Evolutionary conservation across 2,797 vertebrate species (phyloP).

Genomic region (Rhinogobio ventralis): DNA sequence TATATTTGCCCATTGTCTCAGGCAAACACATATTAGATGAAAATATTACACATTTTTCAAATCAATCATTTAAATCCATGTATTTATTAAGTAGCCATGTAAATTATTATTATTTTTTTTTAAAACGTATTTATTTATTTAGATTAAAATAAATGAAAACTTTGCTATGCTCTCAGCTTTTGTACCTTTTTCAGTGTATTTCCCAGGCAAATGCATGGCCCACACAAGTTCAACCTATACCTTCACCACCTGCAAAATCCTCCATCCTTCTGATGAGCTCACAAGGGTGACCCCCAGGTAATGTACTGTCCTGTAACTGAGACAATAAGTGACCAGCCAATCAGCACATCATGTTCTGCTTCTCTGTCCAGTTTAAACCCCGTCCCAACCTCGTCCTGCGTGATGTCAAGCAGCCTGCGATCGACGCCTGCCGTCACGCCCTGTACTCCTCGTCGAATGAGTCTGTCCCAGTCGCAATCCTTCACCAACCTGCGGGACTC

Average conservation of each 20-base stretch:
- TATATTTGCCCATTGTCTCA: background rate
- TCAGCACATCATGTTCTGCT: background rate
- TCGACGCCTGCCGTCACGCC: slow-evolving; percentile 89
- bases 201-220: slow-evolving; percentile 98
- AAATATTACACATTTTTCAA: background rate
- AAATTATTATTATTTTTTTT: background rate
- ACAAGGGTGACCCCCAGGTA: slow-evolving; percentile 96
- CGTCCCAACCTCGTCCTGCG: slow-evolving; percentile 82
- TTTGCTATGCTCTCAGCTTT: slow-evolving; percentile 9
- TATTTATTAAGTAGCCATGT: background rate
- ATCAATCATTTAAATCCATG: background rate
- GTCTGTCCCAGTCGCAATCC: slow-evolving; percentile 94
- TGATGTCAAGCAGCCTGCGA: slow-evolving; percentile 81
- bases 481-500: slow-evolving; percentile 96
- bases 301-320: slow-evolving; percentile 49
- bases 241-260: slow-evolving; percentile 97
- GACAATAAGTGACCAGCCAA: background rate
- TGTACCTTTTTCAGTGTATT: slow-evolving; percentile 80
- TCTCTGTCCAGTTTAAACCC: slow-evolving; percentile 83
- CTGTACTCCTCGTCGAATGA: slow-evolving; percentile 88
- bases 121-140: background rate
- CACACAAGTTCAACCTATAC: slow-evolving; percentile 99
- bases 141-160: background rate
- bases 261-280: slow-evolving; percentile 95
- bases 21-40: background rate